Evolutionary conservation across 2,113 vertebrate genomes (phyloP).

Genomic region (Ondatra zibethicus): DNA sequence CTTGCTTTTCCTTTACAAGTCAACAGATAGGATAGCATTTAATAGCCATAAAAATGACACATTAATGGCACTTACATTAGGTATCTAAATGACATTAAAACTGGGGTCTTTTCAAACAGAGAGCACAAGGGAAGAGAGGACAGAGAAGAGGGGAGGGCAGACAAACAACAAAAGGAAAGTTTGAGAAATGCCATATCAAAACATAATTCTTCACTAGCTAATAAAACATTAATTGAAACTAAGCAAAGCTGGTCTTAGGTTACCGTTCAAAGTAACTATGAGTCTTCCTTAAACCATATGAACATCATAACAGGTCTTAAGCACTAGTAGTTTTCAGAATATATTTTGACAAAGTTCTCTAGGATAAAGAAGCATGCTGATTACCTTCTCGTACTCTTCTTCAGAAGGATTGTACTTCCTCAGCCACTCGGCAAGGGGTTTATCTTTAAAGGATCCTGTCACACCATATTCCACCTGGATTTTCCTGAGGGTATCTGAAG

Average conservation of each 20-base stretch:
- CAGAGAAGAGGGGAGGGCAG: neutral
- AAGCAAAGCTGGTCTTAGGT: neutral
- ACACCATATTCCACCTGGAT: constrained; percentile 99
- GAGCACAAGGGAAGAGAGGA: too few relatives aligned
- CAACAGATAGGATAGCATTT: neutral
- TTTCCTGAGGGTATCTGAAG: constrained; percentile 98
- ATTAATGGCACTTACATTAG: constrained; percentile 11
- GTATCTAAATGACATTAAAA: constrained; percentile 37
- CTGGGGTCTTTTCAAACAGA: neutral
- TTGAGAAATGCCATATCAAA: neutral
- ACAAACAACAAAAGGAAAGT: neutral
- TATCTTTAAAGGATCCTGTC: constrained; percentile 99
- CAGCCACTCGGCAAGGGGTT: constrained; percentile 98
- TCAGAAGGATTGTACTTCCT: constrained; percentile 98
- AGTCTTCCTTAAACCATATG: constrained; percentile 24
- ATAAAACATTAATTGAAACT: neutral
- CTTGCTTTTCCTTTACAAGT: neutral
- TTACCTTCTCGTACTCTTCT: constrained; percentile 99
- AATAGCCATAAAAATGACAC: neutral
- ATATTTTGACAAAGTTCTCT: neutral
- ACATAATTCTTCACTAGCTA: neutral
- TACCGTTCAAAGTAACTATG: constrained; percentile 4
- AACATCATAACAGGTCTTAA: neutral
- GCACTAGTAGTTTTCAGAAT: constrained; percentile 15
- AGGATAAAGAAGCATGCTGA: constrained; percentile 33